Base-by-base conservation (phyloP, 2,797 vertebrate genomes). In the Lepilemur ruficaudatus region DNA sequence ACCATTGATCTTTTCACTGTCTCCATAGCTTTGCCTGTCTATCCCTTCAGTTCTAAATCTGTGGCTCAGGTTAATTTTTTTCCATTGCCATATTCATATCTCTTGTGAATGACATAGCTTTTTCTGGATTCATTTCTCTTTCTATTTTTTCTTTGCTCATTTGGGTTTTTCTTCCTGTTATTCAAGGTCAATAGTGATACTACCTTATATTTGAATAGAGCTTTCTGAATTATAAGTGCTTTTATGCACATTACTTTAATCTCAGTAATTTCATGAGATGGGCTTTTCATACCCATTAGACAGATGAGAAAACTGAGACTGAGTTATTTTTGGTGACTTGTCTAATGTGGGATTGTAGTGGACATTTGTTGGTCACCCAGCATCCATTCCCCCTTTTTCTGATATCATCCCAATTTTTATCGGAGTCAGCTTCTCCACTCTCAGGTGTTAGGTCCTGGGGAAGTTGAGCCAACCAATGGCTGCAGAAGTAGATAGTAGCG, bases 41-140 rank as follows among this genome's bases (percentile, higher is more conserved):
- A 3, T 8, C 46, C 32, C 25, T 94, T 91, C 22, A 17, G 32
- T 89, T 93, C 85, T 25, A 61, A 81, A 82, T 63, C 13, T 55
- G 48, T 82, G 43, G 22, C 9, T 22, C 28, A 5, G 25, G 10
- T 52, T 89, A 38, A 30, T 80, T 69, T 61, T 82, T 92, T 55
- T 14, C 65, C 25, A 7, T 23, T 52, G 35, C 41, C 22, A 5
- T 75, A 23, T 80, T 57, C 17, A 28, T 72, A 80, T 87, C 72
- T 65, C 32, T 78, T 78, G 28, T 41, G 30, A 89, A 43, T 67
- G 59, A 46, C 38, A 52, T 38, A 43, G 0, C 1, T 79, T 57
- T 38, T 89, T 76, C 57, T 89, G 20, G 65, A 61, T 97, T 96
- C 5, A n/a, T 79, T 85, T 93, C 41, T 88, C 5, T 95, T 35